Evolutionary conservation across 2,113 vertebrate genomes (phyloP).

Genomic region (pig (Sus scrofa)): T2T-Sscrofa CM000823.6:15293001-15293500

Average conservation of each 20-base stretch:
- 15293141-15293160: conserved; percentile 3
- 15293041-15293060: no score
- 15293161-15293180: conserved; percentile 48
- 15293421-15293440: no score
- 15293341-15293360: not conserved
- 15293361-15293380: conserved; percentile 56
- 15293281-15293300: conserved; percentile 53
- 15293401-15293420: no score
- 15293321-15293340: not conserved
- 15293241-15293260: not conserved
- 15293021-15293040: no score
- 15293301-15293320: not conserved
- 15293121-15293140: not conserved
- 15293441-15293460: no score
- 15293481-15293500: no score
- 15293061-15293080: not conserved
- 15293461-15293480: no score
- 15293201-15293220: conserved; percentile 42
- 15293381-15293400: not conserved
- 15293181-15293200: conserved; percentile 22
- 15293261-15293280: conserved; percentile 20
- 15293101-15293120: conserved; percentile 29
- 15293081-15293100: conserved; percentile 24
- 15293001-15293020: no score
- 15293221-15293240: conserved; percentile 2